These are phyloP conservation scores for Anniella stebbinsi DNA, from an alignment of 2,797 vertebrate species.

Conservation along the genomic window DNA sequence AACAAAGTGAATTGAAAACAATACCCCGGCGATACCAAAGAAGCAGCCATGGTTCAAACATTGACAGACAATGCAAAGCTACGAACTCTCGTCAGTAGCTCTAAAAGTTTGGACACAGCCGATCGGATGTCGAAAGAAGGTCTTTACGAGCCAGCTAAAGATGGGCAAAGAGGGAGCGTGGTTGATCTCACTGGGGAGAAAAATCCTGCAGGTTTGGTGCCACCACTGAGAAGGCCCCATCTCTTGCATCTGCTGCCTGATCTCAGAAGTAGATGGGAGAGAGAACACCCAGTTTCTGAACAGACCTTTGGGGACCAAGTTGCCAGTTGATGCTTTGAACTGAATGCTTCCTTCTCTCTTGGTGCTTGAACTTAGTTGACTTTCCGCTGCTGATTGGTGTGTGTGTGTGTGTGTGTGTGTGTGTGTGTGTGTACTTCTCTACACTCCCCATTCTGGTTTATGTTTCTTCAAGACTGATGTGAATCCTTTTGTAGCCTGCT, in stretches of 20 bases:
- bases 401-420: no score
- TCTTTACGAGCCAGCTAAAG: neutral
- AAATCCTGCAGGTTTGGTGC: neutral
- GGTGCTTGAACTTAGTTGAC: neutral
- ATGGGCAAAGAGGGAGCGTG: neutral
- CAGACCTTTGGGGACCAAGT: neutral
- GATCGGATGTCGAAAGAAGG: neutral
- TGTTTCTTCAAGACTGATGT: neutral
- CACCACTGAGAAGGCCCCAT: neutral
- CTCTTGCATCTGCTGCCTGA: neutral
- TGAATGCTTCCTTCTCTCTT: neutral
- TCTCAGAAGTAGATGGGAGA: neutral
- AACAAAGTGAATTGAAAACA: neutral
- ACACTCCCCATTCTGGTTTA: neutral
- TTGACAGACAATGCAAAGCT: neutral
- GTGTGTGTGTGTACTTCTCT: no score
- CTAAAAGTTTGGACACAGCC: neutral
- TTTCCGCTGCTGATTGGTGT: neutral
- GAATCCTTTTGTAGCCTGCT: neutral
- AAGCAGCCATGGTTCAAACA: neutral
- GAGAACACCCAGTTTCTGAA: no score
- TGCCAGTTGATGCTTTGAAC: neutral
- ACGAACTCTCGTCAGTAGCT: neutral
- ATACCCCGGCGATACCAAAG: neutral
- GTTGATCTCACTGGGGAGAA: neutral